Base-by-base conservation (phyloP, 2,113 vertebrate genomes). In the Nerophis ophidion region DNA sequence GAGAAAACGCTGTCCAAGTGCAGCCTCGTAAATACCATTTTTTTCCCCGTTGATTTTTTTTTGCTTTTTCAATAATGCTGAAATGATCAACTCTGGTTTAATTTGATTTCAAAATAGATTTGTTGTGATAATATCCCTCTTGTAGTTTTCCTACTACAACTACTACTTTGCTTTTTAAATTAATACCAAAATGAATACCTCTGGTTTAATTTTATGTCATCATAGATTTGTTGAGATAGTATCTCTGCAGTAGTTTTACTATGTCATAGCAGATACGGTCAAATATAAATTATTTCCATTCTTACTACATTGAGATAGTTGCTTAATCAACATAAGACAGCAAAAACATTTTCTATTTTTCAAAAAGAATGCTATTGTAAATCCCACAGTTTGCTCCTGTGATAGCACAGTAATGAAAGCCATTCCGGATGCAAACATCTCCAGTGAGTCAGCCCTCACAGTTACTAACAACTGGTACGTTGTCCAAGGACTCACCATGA, bases 401-500 rank as follows among this genome's bases (percentile, higher is more conserved):
- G 54, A 42, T 60, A 15, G 57, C 45, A 48, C 36, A 59, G 10
- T 54, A 38, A 58, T 47, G 1, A 58, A 6, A 61, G 61, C 17
- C 38, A 56, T 49, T 49, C 59, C 58, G 53, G 61, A 48, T 44
- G 40, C n/a, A 60, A 17, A 66, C 65, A 61, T 34, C 13, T 16
- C 47, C 12, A 36, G 8, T 42, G 0, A 48, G 44, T 70, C 58
- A 6, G 1, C 17, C 36, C 55, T 68, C 60, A 60, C 59, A 61
- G 51, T 42, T 35, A 60, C 50, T 15, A 6, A 12, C 6, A 12
- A 5, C 35, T 62, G 50, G 19, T 63, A 11, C 16, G 51, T 40
- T 68, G 35, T 61, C 3, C 63, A 63, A 65, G 49, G 48, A 70
- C n/a, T 59, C 47, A 48, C 57, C 26, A 33, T 11, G 13, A 60